Evolutionary conservation across 2,888 invertebrate species (phyloP).

Genomic region (Griposia aprilina): DNA sequence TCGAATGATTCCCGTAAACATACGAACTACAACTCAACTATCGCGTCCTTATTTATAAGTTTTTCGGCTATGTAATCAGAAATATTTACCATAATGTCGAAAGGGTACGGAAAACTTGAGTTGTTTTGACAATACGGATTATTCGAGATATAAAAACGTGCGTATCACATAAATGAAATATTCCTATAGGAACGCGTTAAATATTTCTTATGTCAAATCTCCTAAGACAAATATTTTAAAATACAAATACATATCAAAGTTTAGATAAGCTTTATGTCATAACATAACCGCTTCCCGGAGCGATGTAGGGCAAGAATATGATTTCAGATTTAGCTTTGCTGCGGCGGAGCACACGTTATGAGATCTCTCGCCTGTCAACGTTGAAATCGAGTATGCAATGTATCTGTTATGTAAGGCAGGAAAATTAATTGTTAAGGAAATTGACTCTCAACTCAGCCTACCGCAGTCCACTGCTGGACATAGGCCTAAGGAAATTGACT

Average conservation of each 20-base stretch:
- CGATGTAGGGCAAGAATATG: slow-evolving; percentile 55
- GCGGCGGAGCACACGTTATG: slow-evolving; percentile 28
- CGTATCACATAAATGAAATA: not conserved
- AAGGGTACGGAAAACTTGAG: not conserved
- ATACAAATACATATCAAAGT: slow-evolving; percentile 35
- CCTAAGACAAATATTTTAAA: slow-evolving; percentile 37
- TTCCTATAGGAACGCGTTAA: not conserved
- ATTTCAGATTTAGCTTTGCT: slow-evolving; percentile 56
- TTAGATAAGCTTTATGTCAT: slow-evolving; percentile 52
- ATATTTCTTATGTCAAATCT: slow-evolving; percentile 3
- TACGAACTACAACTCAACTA: slow-evolving; percentile 1
- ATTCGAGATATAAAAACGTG: not conserved
- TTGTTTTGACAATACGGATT: slow-evolving; percentile 12
- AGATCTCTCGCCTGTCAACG: slow-evolving; percentile 42
- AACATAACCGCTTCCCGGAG: slow-evolving; percentile 37
- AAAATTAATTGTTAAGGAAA: not conserved
- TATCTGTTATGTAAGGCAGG: slow-evolving; percentile 15
- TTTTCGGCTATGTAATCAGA: slow-evolving; percentile 1
- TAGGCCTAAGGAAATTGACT: not conserved
- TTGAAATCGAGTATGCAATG: slow-evolving; percentile 28
- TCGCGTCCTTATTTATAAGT: not conserved
- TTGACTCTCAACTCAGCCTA: no score
- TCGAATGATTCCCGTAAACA: slow-evolving; percentile 6
- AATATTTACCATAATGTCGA: slow-evolving; percentile 5
- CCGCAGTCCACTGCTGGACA: not conserved